Percentiles rank a stretch among this genome's conserved stretches.
Evolutionary conservation across 2,113 vertebrate genomes (phyloP).

Genomic region (Mionectes macconnelli): DNA sequence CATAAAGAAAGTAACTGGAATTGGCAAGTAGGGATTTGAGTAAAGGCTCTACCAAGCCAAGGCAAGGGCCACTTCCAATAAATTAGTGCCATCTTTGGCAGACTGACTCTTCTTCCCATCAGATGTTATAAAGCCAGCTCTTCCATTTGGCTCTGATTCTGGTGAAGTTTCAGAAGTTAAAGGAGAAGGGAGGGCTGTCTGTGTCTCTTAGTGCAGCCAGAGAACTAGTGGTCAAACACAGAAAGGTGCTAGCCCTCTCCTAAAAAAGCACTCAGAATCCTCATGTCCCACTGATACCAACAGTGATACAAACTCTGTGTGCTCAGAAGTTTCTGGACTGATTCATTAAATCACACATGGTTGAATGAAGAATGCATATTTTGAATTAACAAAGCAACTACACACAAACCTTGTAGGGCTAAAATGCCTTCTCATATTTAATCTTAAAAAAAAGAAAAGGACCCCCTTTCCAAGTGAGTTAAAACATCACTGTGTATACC

Average conservation of each 20-base stretch:
- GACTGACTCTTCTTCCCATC: background rate
- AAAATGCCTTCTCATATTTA: background rate
- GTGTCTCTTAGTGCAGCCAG: accelerated
- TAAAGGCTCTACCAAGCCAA: background rate
- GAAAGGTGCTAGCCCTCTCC: too few species aligned
- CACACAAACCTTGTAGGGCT: background rate
- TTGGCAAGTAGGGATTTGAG: background rate
- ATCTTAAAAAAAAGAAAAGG: background rate
- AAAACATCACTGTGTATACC: background rate
- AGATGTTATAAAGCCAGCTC: background rate
- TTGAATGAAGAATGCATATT: background rate
- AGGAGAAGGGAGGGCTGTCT: background rate
- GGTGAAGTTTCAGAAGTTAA: background rate
- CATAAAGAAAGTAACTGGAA: background rate
- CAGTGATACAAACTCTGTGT: background rate
- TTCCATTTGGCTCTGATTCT: background rate
- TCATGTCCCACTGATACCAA: background rate
- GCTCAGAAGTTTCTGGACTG: background rate
- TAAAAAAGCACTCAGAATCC: background rate
- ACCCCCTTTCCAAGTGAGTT: background rate
- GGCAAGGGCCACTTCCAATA: background rate
- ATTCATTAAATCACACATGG: background rate
- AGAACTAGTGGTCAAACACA: background rate
- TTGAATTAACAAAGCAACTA: background rate
- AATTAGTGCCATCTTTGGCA: background rate